Conservation (phyloP, 2,888 invertebrate genomes). For the Phania funesta region DNA sequence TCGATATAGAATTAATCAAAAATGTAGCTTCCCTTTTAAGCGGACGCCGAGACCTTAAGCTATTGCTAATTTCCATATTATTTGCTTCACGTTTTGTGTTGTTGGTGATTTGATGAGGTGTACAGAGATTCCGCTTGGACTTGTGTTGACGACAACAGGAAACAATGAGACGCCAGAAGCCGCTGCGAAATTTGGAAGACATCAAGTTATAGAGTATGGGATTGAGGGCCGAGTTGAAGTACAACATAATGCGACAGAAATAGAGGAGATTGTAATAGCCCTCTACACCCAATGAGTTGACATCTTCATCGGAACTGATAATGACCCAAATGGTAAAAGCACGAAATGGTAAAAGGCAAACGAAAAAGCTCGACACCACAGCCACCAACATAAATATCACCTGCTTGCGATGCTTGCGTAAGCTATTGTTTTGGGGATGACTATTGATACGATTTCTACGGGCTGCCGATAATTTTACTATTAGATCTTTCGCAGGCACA, state of each 20-base stretch:
- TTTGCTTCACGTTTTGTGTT: slow-evolving; percentile 45
- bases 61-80: slow-evolving; percentile 1
- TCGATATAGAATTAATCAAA: slow-evolving; percentile 75
- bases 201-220: slow-evolving; percentile 95
- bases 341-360: slow-evolving; percentile 93
- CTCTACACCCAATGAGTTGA: slow-evolving; percentile 87
- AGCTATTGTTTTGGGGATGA: slow-evolving; percentile 79
- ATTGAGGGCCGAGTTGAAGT: slow-evolving; percentile 94
- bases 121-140: slow-evolving; percentile 10
- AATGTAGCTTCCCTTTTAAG: slow-evolving; percentile 75
- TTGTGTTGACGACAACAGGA: slow-evolving; percentile 68
- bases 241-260: slow-evolving; percentile 92
- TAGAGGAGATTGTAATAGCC: slow-evolving; percentile 91
- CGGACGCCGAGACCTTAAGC: slow-evolving; percentile 63
- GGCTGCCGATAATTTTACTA: background rate
- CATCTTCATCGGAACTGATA: slow-evolving; percentile 86
- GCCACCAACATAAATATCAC: slow-evolving; percentile 94
- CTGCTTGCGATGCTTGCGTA: slow-evolving; percentile 88
- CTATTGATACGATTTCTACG: slow-evolving; percentile 53
- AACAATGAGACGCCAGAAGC: slow-evolving; percentile 86
- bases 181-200: slow-evolving; percentile 94
- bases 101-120: slow-evolving; percentile 2
- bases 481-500: slow-evolving; percentile 24
- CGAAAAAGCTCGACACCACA: slow-evolving; percentile 93
- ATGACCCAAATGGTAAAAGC: slow-evolving; percentile 94